Base-by-base conservation (phyloP, 2,797 vertebrate genomes). In the Adrianichthys oophorus region DNA sequence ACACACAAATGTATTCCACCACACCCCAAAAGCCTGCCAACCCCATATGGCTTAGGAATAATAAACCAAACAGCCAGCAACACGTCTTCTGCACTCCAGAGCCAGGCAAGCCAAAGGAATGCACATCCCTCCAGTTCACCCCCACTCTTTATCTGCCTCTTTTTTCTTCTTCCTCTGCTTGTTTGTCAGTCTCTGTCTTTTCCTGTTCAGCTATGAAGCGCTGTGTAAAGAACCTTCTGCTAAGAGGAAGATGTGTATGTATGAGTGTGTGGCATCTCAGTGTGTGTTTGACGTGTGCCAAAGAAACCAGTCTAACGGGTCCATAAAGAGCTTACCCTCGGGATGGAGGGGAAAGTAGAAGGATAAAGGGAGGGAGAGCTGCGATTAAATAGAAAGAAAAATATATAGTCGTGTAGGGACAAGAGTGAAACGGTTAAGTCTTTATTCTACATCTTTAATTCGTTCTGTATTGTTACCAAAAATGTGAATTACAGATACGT, bases 291-390 rank as follows among this genome's bases (percentile, higher is more conserved):
- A 55, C 37, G 59, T 70, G 68, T 77, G 80, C 83, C 79, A 87
- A 83, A 84, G 66, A 79, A 91, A 90, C 89, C 82, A 85, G 90
- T 88, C 75, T 18, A 84, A 88, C 86, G 65, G 81, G 89, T 86
- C 78, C 73, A 41, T 64, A 76, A 87, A 72, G 80, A 83, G 86
- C 70, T 78, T 65, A 70, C 87, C 85, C 72, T 73, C 82, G 78
- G 87, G 77, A 87, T 65, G 70, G 59, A 82, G 79, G 66, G 70
- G 71, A 76, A 41, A 79, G 67, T 78, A 52, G 54, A 40, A 69
- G 82, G 74, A 84, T 79, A 85, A 82, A 76, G 45, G 65, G 82
- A 78, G 74, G 59, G 74, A 79, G 66, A 24, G 56, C 51, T 59
- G 74, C 75, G 70, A 77, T 83, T 72, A 84, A 79, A 78, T 74